Percentiles rank a stretch among this genome's conserved stretches.
These are phyloP conservation scores for Drosophila kikkawai DNA, from an alignment of 1,140 invertebrate species.

Conservation along the genomic window DNA sequence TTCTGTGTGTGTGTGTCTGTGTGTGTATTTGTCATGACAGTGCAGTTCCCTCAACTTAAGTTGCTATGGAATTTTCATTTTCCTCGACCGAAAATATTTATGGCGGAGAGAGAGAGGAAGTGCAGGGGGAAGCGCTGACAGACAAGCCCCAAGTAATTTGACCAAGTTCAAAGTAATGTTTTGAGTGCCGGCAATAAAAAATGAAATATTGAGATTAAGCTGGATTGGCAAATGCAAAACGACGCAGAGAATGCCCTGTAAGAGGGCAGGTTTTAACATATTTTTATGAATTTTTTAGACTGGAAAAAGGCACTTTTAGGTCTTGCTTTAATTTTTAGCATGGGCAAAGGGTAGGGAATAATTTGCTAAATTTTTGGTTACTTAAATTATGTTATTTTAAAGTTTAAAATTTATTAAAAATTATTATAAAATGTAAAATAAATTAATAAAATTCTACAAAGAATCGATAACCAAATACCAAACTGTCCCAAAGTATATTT, in stretches of 20 bases:
- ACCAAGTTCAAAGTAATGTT: slow-evolving; percentile 54
- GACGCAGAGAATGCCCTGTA: slow-evolving; percentile 1
- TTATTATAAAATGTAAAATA: too few relatives aligned
- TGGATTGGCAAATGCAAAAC: background rate
- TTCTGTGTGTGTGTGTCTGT: background rate
- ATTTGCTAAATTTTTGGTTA: too few relatives aligned
- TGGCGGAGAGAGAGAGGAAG: slow-evolving; percentile 17
- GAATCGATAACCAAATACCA: too few relatives aligned
- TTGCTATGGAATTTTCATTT: slow-evolving; percentile 58
- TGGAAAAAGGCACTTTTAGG: too few relatives aligned
- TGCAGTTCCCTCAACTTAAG: slow-evolving; percentile 44
- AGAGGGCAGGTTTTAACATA: too few relatives aligned
- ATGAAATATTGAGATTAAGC: slow-evolving; percentile 51
- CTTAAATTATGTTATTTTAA: too few relatives aligned
- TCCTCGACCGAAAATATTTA: slow-evolving; percentile 47
- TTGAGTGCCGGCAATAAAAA: slow-evolving; percentile 49
- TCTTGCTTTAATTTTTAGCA: too few relatives aligned
- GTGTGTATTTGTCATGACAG: slow-evolving; percentile 54
- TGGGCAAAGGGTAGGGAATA: too few relatives aligned
- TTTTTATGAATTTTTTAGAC: too few relatives aligned
- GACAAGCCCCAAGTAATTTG: slow-evolving; percentile 49
- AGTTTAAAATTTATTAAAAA: too few relatives aligned
- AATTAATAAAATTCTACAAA: too few relatives aligned
- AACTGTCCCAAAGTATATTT: too few relatives aligned
- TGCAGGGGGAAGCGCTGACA: slow-evolving; percentile 43